Conservation (phyloP, 2,113 vertebrate genomes). For the Pseudorhombus dupliciocellatus region DNA sequence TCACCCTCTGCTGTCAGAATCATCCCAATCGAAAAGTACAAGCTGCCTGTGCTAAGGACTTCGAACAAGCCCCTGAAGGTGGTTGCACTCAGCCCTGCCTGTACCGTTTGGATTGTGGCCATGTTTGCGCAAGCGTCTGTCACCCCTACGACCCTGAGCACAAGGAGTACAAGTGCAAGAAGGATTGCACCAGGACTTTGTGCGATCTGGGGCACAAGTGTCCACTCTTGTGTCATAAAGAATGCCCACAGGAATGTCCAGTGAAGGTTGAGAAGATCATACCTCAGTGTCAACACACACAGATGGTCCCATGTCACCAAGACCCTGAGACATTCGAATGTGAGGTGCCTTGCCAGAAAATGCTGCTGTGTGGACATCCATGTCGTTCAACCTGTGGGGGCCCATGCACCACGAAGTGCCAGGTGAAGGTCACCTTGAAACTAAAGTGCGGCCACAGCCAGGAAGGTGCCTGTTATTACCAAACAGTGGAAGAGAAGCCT, state of each 20-base stretch:
- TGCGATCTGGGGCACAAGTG: constrained; percentile 87
- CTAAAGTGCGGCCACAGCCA: constrained; percentile 87
- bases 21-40: constrained; percentile 83
- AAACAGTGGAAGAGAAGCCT: background rate
- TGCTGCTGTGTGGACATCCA: constrained; percentile 83
- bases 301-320: constrained; percentile 87
- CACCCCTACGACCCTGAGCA: constrained; percentile 90
- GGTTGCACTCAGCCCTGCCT: constrained; percentile 90
- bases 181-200: constrained; percentile 86
- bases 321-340: constrained; percentile 80
- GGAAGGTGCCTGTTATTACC: constrained; percentile 77
- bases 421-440: constrained; percentile 62
- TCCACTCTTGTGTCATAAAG: constrained; percentile 73
- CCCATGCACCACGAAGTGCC: constrained; percentile 78
- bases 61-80: constrained; percentile 88
- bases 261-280: constrained; percentile 84
- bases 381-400: constrained; percentile 84
- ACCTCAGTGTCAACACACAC: constrained; percentile 84
- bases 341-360: constrained; percentile 81
- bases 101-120: constrained; percentile 89
- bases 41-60: constrained; percentile 83
- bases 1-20: constrained; percentile 91
- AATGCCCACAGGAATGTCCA: constrained; percentile 81
- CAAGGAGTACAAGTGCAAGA: constrained; percentile 84
- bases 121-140: constrained; percentile 89